Conservation (phyloP, 2,113 vertebrate species). For the Tachysurus fulvidraco region DNA sequence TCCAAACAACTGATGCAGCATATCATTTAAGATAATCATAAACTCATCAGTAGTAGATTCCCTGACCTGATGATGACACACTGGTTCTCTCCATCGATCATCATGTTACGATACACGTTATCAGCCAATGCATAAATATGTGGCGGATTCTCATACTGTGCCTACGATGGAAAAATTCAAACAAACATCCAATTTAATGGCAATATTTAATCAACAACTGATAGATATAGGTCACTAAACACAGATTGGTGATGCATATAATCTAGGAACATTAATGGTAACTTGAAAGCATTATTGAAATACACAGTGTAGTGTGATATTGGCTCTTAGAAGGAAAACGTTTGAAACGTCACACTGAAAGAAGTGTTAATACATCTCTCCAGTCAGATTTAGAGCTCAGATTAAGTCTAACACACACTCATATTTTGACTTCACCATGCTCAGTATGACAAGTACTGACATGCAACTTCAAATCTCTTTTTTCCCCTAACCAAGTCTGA, state of each 20-base stretch:
- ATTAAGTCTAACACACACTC: not conserved
- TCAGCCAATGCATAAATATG: conserved; percentile 83
- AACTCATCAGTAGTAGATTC: not conserved
- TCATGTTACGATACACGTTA: conserved; percentile 83
- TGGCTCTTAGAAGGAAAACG: not conserved
- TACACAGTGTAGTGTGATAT: not conserved
- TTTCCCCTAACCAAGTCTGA: not conserved
- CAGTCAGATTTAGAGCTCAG: not conserved
- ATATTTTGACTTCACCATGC: conserved; percentile 18
- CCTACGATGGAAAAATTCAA: conserved; percentile 58
- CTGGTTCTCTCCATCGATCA: conserved; percentile 82
- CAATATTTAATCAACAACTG: not conserved
- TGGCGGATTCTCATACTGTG: conserved; percentile 82
- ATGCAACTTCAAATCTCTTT: conserved; percentile 26
- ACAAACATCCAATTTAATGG: not conserved
- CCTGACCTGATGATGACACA: conserved; percentile 83
- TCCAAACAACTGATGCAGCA: not conserved
- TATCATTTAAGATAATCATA: not conserved
- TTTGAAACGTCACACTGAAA: not conserved
- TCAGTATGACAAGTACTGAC: conserved; percentile 30
- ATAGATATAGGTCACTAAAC: not conserved
- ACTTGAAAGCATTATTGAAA: not conserved
- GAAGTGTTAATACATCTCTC: not conserved
- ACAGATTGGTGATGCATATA: not conserved
- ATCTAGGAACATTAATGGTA: not conserved